Conservation (phyloP, 1,140 invertebrate species). For the Carcinoscorpius rotundicauda region DNA sequence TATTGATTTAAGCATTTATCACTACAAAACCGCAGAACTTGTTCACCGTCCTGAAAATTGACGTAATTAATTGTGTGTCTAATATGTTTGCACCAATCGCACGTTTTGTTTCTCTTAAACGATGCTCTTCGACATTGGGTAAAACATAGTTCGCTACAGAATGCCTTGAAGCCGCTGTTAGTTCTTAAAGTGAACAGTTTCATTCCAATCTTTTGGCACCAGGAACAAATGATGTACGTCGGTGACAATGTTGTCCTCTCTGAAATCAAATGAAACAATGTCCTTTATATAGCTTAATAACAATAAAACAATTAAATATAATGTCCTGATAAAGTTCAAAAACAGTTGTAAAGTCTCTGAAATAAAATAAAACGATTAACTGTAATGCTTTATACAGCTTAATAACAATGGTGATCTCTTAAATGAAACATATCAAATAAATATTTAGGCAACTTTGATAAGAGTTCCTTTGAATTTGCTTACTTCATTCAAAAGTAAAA, state of each 20-base stretch:
- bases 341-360: no score
- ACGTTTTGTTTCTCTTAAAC: conserved; percentile 82
- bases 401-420: no score
- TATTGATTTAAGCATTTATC: conserved; percentile 89
- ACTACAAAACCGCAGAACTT: conserved; percentile 46
- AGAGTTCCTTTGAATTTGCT: no score
- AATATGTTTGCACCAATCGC: conserved; percentile 83
- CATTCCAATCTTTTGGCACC: conserved; percentile 39
- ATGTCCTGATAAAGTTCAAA: no score
- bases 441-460: no score
- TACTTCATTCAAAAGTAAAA: no score
- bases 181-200: conserved; percentile 35
- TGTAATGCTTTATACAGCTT: no score
- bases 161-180: conserved; percentile 37
- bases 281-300: no score
- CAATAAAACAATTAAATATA: no score
- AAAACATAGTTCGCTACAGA: conserved; percentile 80
- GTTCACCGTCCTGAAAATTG: conserved; percentile 53
- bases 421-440: no score
- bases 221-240: conserved; percentile 36
- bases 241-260: conserved; percentile 15
- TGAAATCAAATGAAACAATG: neutral
- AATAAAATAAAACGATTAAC: no score
- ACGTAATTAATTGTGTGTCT: conserved; percentile 82
- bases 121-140: conserved; percentile 70